Evolutionary conservation across 2,113 vertebrate species (phyloP), one percentile per base, ranked within the genome.

Genomic region (Periophthalmus modestus): DNA sequence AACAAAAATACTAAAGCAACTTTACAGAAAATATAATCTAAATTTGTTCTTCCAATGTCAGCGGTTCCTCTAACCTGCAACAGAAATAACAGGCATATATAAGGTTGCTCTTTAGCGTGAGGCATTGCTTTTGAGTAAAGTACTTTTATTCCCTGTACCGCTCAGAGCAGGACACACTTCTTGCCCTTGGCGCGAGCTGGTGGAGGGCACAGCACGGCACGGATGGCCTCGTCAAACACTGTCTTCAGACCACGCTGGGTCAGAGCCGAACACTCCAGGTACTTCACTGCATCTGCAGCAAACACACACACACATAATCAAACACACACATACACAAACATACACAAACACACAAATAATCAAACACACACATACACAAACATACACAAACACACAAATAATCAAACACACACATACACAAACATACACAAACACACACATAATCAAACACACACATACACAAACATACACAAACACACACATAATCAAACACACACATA

Each of bases 161-260:
- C 73, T 93, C 86, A 97, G 73, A 97, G 93, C 82, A 97, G 73
- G 11, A 79, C 88, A 90, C 96, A 97, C 0, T 0, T 54, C 24
- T 92, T 92, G 82, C 95, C 96, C 87, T 95, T 95, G 7, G 89
- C 89, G 68, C 94, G 92, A 0, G 93, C 88, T 28, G 95, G 95
- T 77, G 95, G 95, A 0, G 96, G 96, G 63, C 96, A 96, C 63
- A 98, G 93, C 15, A 98, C 96, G 0, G 96, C 96, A 1, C 96
- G 92, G 79, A 98, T 97, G 52, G 96, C 96, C 81, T 97, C 96
- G 0, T 98, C 96, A 4, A 98, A 98, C 84, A 98, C 96, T 96
- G 96, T 65, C 33, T 65, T 65, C 34, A 65, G 62, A 11, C 62
- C 62, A 3, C 62, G 62, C 62, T 65, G 62, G 0, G 96, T 98